phyloP scores from a whole-genome alignment of 2,113 vertebrate species.

The Neolamprologus fasciatus region DNA sequence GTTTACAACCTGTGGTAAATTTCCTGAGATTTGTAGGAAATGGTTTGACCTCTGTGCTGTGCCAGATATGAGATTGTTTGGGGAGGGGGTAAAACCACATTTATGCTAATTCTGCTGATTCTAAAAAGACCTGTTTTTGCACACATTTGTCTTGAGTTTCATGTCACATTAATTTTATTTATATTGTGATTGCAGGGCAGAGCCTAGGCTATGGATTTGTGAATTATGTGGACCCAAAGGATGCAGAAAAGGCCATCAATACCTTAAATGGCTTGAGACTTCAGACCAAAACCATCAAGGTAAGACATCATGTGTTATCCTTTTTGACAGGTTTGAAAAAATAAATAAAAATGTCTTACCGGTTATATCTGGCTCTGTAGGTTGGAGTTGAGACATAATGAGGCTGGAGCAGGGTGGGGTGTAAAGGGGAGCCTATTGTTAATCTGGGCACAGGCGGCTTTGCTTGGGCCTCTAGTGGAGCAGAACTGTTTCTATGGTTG shows the following conservation, averaged over 20 bases:
- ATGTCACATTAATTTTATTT: background rate
- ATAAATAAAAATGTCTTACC: background rate
- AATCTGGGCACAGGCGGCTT: conserved; percentile 56
- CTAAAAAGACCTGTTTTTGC: background rate
- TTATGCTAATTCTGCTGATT: background rate
- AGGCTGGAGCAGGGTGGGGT: conserved; percentile 27
- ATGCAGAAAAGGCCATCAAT: conserved; percentile 97
- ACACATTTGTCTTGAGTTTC: background rate
- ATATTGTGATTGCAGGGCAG: conserved; percentile 78
- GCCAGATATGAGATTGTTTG: background rate
- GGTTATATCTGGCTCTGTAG: background rate
- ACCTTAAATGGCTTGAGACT: conserved; percentile 96
- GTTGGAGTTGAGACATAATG: conserved; percentile 20
- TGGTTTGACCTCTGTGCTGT: background rate
- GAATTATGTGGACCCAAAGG: conserved; percentile 96
- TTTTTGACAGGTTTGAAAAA: background rate
- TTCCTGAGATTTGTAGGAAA: background rate
- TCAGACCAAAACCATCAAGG: conserved; percentile 99
- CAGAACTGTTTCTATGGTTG: conserved; percentile 71
- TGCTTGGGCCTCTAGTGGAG: conserved; percentile 53
- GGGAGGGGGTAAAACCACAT: background rate
- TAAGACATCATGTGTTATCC: conserved; percentile 50
- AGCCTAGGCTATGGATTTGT: conserved; percentile 98
- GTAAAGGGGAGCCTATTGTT: conserved; percentile 56
- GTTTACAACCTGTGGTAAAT: background rate